A percentile compares a stretch with the other conserved stretches of the same genome.
These are phyloP conservation scores for Calidris pugnax DNA, from an alignment of 2,113 vertebrate genomes.

Conservation along the genomic window DNA sequence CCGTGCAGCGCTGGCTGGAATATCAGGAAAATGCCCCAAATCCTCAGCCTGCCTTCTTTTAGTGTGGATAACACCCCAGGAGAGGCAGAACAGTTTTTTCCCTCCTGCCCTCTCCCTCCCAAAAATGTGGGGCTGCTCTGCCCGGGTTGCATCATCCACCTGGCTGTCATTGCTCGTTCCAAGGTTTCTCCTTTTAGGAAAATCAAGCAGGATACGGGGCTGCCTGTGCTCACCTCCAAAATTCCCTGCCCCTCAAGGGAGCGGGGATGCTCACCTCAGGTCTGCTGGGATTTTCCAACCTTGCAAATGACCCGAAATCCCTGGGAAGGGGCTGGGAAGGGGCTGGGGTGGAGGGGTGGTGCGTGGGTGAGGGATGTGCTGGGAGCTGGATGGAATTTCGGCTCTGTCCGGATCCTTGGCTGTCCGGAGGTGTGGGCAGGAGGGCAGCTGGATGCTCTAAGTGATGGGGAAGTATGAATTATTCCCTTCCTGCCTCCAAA, in stretches of 20 bases:
- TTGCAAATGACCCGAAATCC: background rate
- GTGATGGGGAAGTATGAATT: background rate
- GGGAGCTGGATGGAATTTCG: background rate
- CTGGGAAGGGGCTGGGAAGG: background rate
- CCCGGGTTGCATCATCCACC: background rate
- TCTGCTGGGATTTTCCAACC: background rate
- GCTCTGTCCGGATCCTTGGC: background rate
- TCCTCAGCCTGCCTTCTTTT: background rate
- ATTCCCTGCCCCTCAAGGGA: rapidly evolving
- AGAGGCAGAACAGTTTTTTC: background rate
- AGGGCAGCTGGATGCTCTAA: background rate
- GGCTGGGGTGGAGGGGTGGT: background rate
- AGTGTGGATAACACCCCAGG: background rate
- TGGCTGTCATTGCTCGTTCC: background rate
- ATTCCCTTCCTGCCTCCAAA: background rate
- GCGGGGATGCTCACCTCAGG: background rate
- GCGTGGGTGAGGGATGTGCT: background rate
- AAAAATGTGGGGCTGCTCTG: background rate
- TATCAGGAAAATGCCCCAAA: background rate
- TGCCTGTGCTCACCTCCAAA: rapidly evolving
- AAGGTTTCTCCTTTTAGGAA: background rate
- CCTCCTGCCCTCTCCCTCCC: background rate
- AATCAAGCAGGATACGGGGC: background rate
- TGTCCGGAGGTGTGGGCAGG: background rate
- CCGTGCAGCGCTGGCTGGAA: background rate